Percentiles rank a stretch among this genome's conserved stretches.
Evolutionary conservation across 2,888 invertebrate species (phyloP).

Genomic region (Macrosiphum euphorbiae): DNA sequence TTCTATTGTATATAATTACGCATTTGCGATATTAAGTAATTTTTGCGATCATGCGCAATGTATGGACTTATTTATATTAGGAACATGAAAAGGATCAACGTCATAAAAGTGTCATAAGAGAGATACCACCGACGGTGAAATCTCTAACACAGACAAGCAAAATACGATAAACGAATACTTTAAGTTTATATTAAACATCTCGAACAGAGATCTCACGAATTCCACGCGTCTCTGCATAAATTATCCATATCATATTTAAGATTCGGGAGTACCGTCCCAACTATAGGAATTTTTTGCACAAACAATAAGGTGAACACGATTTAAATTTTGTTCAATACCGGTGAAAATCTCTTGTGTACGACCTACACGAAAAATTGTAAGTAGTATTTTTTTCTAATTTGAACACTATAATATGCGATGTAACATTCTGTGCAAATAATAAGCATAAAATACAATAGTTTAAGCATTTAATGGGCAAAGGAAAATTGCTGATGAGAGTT

Average conservation of each 20-base stretch:
- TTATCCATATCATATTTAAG: background rate
- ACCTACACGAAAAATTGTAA: too few species aligned
- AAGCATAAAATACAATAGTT: background rate
- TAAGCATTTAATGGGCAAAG: background rate
- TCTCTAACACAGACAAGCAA: background rate
- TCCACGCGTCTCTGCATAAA: background rate
- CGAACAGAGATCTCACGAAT: background rate
- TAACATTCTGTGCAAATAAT: background rate
- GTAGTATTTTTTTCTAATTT: background rate
- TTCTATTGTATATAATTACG: background rate
- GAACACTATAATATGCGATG: background rate
- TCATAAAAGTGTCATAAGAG: background rate
- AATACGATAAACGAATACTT: background rate
- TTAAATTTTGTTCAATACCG: background rate
- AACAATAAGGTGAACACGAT: background rate
- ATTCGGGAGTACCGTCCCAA: background rate
- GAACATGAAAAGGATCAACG: background rate
- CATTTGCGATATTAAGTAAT: background rate
- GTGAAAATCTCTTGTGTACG: background rate
- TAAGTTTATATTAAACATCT: background rate
- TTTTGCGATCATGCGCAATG: background rate
- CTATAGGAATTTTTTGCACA: background rate
- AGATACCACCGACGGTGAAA: background rate
- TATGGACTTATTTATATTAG: background rate
- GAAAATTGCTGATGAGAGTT: background rate